Conservation (phyloP, 2,888 invertebrate genomes). For the Spodoptera exigua region DNA sequence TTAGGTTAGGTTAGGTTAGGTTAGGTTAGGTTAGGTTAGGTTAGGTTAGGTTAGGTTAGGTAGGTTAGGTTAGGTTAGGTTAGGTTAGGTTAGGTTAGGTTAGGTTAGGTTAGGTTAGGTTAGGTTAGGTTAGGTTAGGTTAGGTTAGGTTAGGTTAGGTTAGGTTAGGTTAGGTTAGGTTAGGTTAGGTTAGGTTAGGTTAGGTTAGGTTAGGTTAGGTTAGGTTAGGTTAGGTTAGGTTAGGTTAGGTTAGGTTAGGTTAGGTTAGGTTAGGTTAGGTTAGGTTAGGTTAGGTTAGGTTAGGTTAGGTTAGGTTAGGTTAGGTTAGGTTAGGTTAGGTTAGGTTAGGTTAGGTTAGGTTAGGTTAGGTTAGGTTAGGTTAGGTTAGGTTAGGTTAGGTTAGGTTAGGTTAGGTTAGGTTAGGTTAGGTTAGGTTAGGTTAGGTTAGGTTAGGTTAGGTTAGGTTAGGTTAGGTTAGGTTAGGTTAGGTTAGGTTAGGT, state of each 20-base stretch:
- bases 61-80: no score
- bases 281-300: constrained; percentile 37
- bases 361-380: constrained; percentile 25
- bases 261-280: constrained; percentile 42
- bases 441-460: constrained; percentile 19
- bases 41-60: constrained; percentile 8
- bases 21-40: constrained; percentile 45
- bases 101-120: constrained; percentile 34
- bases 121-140: constrained; percentile 48
- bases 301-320: constrained; percentile 35
- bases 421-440: constrained; percentile 33
- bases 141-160: constrained; percentile 46
- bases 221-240: constrained; percentile 44
- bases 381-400: constrained; percentile 16
- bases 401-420: constrained; percentile 19
- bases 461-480: not conserved
- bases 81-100: no score
- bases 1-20: constrained; percentile 42
- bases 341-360: no score
- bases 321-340: constrained; percentile 19
- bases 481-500: not conserved
- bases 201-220: constrained; percentile 38
- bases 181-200: constrained; percentile 48
- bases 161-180: constrained; percentile 46
- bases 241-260: no score